Conservation (phyloP, 1,140 invertebrate species). For the Nasonia vitripennis region DNA sequence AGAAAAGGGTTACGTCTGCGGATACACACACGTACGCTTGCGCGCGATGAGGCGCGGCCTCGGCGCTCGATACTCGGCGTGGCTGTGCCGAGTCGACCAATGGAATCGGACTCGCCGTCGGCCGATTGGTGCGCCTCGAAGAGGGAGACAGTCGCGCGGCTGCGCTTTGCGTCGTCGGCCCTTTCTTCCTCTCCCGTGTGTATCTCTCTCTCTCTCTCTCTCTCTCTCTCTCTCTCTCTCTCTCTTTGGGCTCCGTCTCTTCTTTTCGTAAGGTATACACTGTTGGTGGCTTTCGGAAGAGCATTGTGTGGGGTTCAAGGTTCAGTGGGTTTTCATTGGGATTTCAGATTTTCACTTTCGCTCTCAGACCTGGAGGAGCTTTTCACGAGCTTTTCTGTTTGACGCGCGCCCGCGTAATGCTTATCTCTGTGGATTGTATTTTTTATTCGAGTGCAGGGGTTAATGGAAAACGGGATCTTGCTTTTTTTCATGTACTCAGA, state of each 20-base stretch:
- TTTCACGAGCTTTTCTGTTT: not conserved
- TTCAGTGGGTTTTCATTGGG: not conserved
- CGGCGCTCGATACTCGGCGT: conserved; percentile 69
- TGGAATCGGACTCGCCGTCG: conserved; percentile 62
- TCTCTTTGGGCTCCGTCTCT: not conserved
- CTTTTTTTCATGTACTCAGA: no score
- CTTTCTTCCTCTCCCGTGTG: not conserved
- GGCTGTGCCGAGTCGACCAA: conserved; percentile 57
- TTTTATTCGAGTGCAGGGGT: no score
- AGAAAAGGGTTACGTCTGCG: not conserved
- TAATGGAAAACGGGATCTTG: no score
- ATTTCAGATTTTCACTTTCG: conserved; percentile 1
- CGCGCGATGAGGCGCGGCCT: conserved; percentile 68
- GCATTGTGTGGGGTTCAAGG: not conserved
- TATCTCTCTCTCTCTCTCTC: not conserved
- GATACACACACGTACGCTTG: not conserved
- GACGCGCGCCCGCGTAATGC: not conserved
- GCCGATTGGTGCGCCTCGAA: conserved; percentile 64
- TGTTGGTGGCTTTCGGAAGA: not conserved
- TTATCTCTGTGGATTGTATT: no score
- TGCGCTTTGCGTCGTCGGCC: conserved; percentile 4
- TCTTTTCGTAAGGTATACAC: not conserved
- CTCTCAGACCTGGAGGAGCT: not conserved
- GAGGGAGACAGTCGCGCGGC: not conserved
- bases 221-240: not conserved